These are phyloP conservation scores for Rhynchomys soricoides DNA, from an alignment of 2,113 vertebrate genomes.

Conservation along the genomic window DNA sequence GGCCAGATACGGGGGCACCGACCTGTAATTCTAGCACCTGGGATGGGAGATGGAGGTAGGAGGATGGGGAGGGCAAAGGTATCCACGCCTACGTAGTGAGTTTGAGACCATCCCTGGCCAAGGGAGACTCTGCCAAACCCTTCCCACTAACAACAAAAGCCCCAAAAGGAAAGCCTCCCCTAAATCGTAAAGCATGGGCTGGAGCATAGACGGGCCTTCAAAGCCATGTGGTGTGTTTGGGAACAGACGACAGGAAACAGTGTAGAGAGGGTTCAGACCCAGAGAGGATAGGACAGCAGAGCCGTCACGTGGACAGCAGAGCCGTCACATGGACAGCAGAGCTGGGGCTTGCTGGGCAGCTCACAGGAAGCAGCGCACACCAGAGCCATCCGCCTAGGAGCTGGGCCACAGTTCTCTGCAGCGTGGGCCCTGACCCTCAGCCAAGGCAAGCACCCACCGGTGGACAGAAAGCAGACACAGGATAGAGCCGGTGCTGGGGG, in stretches of 20 bases:
- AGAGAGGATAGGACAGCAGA: not conserved
- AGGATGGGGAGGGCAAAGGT: too few species aligned
- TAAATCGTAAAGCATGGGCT: not conserved
- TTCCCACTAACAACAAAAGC: not conserved
- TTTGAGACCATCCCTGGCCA: not conserved
- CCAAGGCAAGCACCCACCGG: rapidly evolving
- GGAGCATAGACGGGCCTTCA: not conserved
- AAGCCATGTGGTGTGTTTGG: too few species aligned
- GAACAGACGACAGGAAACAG: not conserved
- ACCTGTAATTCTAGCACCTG: not conserved
- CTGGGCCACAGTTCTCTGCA: not conserved
- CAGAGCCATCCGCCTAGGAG: not conserved
- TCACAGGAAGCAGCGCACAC: not conserved
- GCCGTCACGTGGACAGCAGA: not conserved
- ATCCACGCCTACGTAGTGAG: not conserved
- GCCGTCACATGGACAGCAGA: too few species aligned
- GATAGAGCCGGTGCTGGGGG: not conserved
- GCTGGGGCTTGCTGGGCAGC: not conserved
- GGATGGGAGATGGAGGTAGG: not conserved
- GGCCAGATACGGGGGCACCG: too few species aligned
- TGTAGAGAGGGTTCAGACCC: not conserved
- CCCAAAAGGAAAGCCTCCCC: not conserved
- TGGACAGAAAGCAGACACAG: not conserved
- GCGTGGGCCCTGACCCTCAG: not conserved
- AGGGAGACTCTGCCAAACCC: not conserved